Percentiles rank a stretch among this genome's conserved stretches.
Conservation (phyloP, 2,113 vertebrate genomes). For the Nesogale talazaci region DNA sequence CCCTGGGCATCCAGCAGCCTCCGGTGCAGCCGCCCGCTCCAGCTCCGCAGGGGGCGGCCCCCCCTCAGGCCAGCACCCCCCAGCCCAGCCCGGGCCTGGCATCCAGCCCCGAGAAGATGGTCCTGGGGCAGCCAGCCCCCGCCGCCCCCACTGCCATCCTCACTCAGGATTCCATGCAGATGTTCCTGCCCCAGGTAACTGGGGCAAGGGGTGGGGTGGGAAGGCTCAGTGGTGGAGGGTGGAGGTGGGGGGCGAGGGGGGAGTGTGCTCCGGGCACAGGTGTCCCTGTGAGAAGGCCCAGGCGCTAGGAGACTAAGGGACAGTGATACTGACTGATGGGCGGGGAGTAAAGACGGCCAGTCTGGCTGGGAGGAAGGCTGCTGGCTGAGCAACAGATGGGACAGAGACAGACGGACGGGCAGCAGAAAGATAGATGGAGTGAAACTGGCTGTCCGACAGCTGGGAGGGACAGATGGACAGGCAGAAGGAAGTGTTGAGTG, state of each 20-base stretch:
- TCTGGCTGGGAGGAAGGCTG: not conserved
- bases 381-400: not conserved
- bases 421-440: not conserved
- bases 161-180: constrained; percentile 94
- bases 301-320: not conserved
- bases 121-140: constrained; percentile 87
- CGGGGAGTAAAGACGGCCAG: not conserved
- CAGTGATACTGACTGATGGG: not conserved
- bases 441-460: no score
- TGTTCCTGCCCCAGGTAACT: constrained; percentile 97
- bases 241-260: no score
- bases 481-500: not conserved
- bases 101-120: constrained; percentile 91
- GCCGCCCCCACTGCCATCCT: constrained; percentile 89
- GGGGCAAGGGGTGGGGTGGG: not conserved
- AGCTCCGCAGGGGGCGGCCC: constrained; percentile 77
- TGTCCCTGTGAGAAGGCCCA: accelerated
- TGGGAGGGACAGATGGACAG: not conserved
- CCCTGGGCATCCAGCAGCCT: constrained; percentile 83
- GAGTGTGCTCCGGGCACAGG: not conserved
- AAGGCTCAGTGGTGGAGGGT: accelerated
- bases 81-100: constrained; percentile 85
- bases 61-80: constrained; percentile 83
- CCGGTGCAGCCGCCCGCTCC: constrained; percentile 74
- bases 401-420: not conserved